Evolutionary conservation across 2,113 vertebrate species (phyloP).

Genomic region (Zapornia atra): DNA sequence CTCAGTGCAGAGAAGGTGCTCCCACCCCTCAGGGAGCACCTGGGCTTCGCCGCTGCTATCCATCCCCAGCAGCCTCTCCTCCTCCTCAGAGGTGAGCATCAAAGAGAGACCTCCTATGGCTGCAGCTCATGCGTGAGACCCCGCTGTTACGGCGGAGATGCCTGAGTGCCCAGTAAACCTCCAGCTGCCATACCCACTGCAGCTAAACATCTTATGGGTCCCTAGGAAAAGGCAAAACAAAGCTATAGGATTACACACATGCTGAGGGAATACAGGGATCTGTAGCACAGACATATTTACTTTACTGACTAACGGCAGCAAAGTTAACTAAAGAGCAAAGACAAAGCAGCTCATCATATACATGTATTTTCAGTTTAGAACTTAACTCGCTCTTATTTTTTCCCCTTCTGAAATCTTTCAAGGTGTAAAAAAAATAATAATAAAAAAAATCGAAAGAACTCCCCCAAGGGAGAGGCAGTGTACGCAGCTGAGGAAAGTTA

Average conservation of each 20-base stretch:
- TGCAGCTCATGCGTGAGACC: background rate
- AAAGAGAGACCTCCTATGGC: background rate
- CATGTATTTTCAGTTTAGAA: background rate
- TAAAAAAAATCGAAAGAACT: background rate
- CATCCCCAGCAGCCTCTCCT: fast-evolving
- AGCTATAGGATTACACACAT: background rate
- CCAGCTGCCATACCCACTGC: background rate
- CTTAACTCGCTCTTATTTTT: background rate
- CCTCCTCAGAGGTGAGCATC: fast-evolving
- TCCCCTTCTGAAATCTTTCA: background rate
- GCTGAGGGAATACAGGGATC: background rate
- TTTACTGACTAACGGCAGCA: background rate
- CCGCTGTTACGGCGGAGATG: fast-evolving
- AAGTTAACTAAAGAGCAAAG: background rate
- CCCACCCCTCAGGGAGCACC: fast-evolving
- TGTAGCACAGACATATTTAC: fast-evolving
- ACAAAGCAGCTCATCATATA: background rate
- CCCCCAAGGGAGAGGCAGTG: background rate
- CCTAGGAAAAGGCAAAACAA: background rate
- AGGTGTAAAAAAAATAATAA: background rate
- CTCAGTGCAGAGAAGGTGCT: background rate
- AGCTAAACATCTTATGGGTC: background rate
- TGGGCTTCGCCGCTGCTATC: fast-evolving
- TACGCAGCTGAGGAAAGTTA: background rate
- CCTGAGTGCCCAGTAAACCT: background rate